Evolutionary conservation across 2,888 invertebrate genomes (phyloP), one percentile per base, ranked within the genome.

Genomic region (Leptodirus hochenwartii): DNA sequence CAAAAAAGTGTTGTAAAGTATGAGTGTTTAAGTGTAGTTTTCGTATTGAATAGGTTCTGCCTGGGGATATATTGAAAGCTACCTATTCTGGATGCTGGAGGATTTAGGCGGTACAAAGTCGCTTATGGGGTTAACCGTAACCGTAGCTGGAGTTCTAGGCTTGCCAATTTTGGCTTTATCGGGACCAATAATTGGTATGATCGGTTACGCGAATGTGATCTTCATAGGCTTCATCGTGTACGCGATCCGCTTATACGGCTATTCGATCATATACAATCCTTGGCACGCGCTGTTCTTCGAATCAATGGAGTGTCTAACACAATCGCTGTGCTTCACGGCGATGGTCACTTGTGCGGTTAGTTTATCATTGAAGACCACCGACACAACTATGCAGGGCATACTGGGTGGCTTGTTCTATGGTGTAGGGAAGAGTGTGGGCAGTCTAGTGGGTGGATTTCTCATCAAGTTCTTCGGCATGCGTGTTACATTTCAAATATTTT

Each of bases 61-160:
- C n/a, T 80, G 78, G 78, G 80, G 80, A 20, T 79, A 75, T 54
- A 70, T 81, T 40, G 80, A 81, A 53, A 79, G 76, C 41, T 81
- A 79, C 56, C 59, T 80, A 15, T 80, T 80, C 53, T 79, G 79
- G 76, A 58, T 79, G 35, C 62, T 80, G 16, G 75, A 81, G 50
- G 78, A 79, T 51, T 56, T 80, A 36, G 78, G 78, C 4, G 78
- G 70, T 1, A 72, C 75, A 0, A 66, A 74, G 27, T 73, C 74
- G 1, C 58, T 80, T 31, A 79, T 81, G 79, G 80, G 80, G 9
- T 64, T 80, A 39, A 80, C 80, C 1, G 73, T 80, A 42, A 78
- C 79, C 0, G 75, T 80, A 29, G 78, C 78, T 2, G 77, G 77
- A 8, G 59, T 78, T 5, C 72, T 77, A 2, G 79, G 80, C 1